Evolutionary conservation across 2,113 vertebrate species (phyloP).

Genomic region (Pseudopipra pipra): DNA sequence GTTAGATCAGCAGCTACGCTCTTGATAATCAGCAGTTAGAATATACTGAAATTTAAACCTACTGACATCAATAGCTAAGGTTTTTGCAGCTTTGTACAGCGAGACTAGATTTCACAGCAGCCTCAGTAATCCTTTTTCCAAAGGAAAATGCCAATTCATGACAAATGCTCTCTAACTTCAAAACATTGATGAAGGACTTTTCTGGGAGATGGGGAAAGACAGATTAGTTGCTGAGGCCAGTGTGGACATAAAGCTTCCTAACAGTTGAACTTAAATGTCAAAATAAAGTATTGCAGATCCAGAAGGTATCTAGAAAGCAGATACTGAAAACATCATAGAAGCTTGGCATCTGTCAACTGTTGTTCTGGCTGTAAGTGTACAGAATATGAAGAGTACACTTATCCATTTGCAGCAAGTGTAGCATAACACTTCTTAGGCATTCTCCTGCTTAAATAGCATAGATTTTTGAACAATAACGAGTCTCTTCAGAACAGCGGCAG

Average conservation of each 20-base stretch:
- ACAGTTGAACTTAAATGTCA: background rate
- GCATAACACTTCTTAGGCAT: background rate
- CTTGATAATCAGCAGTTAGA: background rate
- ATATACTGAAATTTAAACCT: conserved; percentile 45
- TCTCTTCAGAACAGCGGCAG: background rate
- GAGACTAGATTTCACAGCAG: conserved; percentile 52
- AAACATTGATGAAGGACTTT: conserved; percentile 46
- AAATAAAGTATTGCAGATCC: background rate
- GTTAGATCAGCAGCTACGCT: background rate
- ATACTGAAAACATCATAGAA: background rate
- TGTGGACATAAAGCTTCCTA: conserved; percentile 31
- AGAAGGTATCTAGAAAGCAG: background rate
- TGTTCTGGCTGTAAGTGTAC: background rate
- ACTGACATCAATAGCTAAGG: conserved; percentile 35
- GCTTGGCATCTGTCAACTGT: background rate
- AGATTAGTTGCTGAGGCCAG: conserved; percentile 26
- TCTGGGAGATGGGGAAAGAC: conserved; percentile 32
- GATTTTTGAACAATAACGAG: background rate
- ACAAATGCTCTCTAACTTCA: conserved; percentile 52
- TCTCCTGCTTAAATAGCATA: background rate
- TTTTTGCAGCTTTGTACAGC: conserved; percentile 32
- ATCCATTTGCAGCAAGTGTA: background rate
- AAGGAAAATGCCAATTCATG: conserved; percentile 56
- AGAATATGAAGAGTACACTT: background rate
- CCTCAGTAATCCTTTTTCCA: conserved; percentile 55